A percentile compares a stretch with the other conserved stretches of the same genome.
These are phyloP conservation scores for Neofelis nebulosa DNA, from an alignment of 2,113 vertebrate genomes.

Conservation along the genomic window DNA sequence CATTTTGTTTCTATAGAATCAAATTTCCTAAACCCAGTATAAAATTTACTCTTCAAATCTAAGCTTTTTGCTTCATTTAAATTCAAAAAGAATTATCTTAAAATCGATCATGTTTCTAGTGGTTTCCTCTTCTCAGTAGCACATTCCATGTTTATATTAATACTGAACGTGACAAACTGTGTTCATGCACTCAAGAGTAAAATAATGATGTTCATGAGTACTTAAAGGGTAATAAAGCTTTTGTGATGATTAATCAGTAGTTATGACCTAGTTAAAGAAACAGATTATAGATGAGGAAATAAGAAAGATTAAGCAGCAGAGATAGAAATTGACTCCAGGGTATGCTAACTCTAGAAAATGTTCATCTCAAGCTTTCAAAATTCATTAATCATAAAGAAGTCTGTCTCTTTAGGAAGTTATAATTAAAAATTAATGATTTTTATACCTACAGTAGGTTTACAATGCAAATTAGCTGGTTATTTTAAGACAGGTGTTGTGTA, in stretches of 20 bases:
- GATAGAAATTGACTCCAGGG: slow-evolving; percentile 49
- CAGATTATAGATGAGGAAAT: slow-evolving; percentile 43
- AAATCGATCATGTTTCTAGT: background rate
- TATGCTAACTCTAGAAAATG: slow-evolving; percentile 36
- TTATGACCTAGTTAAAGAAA: slow-evolving; percentile 62
- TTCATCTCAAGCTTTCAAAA: slow-evolving; percentile 51
- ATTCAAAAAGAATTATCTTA: slow-evolving; percentile 21
- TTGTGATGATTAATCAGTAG: slow-evolving; percentile 54
- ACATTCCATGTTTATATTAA: background rate
- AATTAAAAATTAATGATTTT: slow-evolving; percentile 53
- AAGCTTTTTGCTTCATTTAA: slow-evolving; percentile 26
- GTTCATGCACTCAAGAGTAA: background rate
- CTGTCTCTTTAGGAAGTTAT: slow-evolving; percentile 26
- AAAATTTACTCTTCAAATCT: background rate
- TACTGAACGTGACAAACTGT: slow-evolving; percentile 9
- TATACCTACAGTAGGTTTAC: background rate
- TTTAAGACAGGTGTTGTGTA: slow-evolving; percentile 19
- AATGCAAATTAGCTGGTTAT: slow-evolving; percentile 5
- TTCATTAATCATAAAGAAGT: slow-evolving; percentile 48
- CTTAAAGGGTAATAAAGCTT: slow-evolving; percentile 44
- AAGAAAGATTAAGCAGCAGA: slow-evolving; percentile 49
- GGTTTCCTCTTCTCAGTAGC: background rate
- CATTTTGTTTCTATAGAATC: background rate
- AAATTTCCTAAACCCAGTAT: background rate
- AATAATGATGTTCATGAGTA: slow-evolving; percentile 1